Base-by-base conservation (phyloP, 2,113 vertebrate genomes). In the Tragelaphus buxtoni region DNA sequence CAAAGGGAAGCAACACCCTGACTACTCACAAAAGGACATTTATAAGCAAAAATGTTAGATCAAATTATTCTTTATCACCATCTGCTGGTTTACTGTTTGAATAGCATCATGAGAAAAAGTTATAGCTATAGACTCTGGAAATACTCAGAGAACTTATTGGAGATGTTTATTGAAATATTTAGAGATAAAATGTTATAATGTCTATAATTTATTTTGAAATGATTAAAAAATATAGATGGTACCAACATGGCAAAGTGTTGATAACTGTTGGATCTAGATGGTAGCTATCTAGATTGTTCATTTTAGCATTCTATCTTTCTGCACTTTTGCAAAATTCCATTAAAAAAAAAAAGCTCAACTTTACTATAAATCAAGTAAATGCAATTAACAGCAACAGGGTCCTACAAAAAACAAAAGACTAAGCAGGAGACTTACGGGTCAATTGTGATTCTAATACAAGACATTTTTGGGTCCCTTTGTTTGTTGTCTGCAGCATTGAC, bases 401-500 rank as follows among this genome's bases (percentile, higher is more conserved):
- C 32, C 9, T 92, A 84, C 72, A 65, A 60, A 9, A 69, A 92
- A 93, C 12, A 90, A 84, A 91, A 83, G 79, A 87, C 16, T n/a
- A 80, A 74, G 51, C 24, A 91, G 86, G 47, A 51, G 77, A 99
- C 99, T 99, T 98, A 99, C 99, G 99, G 98, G 91, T 99, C 99
- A 95, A 99, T 99, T 72, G 98, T 99, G 96, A 99, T 97, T 98
- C 99, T 99, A 97, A 99, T 99, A 98, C 99, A 99, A 7, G 99
- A 99, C 99, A 99, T 99, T 97, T 51, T 99, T 45, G 99, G 99
- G 85, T 99, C 99, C 91, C 99, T 99, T 98, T 99, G 99, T 98
- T 99, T 99, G 98, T 99, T 99, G 98, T 99, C 99, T 32, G 99
- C 99, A 22, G 99, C 99, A 97, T 99, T 99, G 90, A 99, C 99